Evolutionary conservation across 1,140 invertebrate species (phyloP).

Genomic region (Drosophila bifasciata): DNA sequence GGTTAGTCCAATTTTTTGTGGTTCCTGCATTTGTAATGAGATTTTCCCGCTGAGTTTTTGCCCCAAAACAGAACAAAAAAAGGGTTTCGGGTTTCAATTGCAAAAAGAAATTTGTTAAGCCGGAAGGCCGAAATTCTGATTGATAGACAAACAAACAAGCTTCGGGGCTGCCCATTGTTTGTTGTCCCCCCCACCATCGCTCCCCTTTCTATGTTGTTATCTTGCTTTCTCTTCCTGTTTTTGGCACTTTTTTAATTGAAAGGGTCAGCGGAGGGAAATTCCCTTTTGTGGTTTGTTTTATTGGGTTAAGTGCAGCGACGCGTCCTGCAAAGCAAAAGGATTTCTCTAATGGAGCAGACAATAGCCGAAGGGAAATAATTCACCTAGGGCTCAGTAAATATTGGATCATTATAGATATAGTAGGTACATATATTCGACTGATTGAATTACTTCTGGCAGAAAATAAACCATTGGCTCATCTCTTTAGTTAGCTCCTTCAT

Average conservation of each 20-base stretch:
- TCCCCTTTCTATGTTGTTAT: neutral
- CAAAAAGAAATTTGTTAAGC: slow-evolving; percentile 45
- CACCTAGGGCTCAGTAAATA: neutral
- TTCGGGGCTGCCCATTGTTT: slow-evolving; percentile 7
- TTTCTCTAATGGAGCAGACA: neutral
- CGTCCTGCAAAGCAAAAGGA: neutral
- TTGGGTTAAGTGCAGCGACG: neutral
- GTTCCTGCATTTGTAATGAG: slow-evolving; percentile 67
- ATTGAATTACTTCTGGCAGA: too few species aligned
- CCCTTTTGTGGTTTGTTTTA: neutral
- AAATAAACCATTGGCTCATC: too few species aligned
- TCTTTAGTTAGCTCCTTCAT: too few species aligned
- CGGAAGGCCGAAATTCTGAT: slow-evolving; percentile 49
- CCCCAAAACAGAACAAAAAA: slow-evolving; percentile 4
- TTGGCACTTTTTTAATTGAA: slow-evolving; percentile 56
- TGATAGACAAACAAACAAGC: slow-evolving; percentile 68
- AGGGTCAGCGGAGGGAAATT: neutral
- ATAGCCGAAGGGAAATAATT: neutral
- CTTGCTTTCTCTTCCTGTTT: slow-evolving; percentile 4
- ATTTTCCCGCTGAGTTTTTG: neutral
- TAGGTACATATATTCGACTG: too few species aligned
- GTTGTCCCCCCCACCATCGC: neutral
- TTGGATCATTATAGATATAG: neutral
- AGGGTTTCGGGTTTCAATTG: slow-evolving; percentile 66
- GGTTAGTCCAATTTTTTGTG: neutral